phyloP scores from a whole-genome alignment of 2,797 vertebrate genomes.

The Poecile montanus region DNA sequence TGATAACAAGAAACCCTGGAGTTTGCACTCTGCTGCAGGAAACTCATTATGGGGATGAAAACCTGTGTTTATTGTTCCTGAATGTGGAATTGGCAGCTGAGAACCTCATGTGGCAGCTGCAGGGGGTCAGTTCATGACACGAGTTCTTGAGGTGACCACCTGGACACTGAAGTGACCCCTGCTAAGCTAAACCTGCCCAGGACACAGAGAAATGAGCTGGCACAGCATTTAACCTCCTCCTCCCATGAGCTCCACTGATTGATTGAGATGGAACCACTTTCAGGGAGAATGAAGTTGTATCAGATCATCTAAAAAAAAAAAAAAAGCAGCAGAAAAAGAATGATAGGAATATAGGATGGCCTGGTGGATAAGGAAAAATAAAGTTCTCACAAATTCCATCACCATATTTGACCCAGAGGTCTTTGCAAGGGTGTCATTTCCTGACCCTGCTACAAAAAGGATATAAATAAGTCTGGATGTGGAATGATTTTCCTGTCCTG shows the following conservation, averaged over 20 bases:
- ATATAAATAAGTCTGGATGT: neutral
- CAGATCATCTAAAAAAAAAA: neutral
- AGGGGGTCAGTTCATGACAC: neutral
- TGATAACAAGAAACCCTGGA: conserved; percentile 57
- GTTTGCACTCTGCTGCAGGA: conserved; percentile 30
- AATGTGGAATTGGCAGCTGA: neutral
- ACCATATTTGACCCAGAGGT: neutral
- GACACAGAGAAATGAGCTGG: neutral
- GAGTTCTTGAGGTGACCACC: neutral
- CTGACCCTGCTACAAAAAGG: neutral
- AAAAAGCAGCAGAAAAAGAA: neutral
- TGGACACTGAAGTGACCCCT: neutral
- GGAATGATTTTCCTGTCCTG: neutral
- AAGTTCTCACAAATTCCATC: neutral
- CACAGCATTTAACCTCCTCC: neutral
- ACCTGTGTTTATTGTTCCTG: conserved; percentile 13
- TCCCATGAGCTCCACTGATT: neutral
- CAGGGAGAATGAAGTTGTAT: neutral
- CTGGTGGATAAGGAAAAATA: neutral
- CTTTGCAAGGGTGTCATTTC: neutral
- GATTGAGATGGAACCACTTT: neutral
- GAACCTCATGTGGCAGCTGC: neutral
- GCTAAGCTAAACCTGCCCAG: neutral
- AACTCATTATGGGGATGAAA: conserved; percentile 35
- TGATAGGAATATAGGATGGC: rapidly evolving